A percentile compares a stretch with the other conserved stretches of the same genome.
phyloP scores from a whole-genome alignment of 2,888 invertebrate species.

The Mesorhabditis sp. region DNA sequence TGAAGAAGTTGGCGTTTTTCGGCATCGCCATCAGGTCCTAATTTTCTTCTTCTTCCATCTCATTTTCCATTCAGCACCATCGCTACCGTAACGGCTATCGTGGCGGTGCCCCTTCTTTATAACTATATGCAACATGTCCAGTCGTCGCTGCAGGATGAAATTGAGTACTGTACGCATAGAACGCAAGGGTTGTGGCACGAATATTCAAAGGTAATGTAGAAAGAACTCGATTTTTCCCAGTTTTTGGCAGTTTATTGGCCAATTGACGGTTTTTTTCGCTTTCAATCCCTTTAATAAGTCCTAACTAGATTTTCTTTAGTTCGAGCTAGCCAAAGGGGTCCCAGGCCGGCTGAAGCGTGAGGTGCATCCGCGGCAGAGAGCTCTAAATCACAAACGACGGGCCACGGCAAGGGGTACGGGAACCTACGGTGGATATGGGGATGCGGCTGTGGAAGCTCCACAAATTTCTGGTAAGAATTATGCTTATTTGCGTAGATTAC shows the following conservation, averaged over 20 bases:
- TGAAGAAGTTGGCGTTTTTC: conserved; percentile 4
- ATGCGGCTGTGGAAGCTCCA: background rate
- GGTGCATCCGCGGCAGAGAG: background rate
- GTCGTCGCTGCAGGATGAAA: conserved; percentile 49
- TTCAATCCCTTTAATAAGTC: background rate
- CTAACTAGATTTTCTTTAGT: background rate
- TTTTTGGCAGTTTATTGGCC: background rate
- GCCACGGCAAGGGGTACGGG: background rate
- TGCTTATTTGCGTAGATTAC: too few relatives aligned
- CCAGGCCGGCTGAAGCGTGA: conserved; percentile 2
- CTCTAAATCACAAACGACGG: background rate
- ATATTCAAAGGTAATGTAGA: background rate
- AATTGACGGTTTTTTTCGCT: background rate
- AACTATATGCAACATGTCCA: conserved; percentile 57
- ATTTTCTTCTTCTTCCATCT: too few relatives aligned
- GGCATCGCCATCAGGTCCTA: background rate
- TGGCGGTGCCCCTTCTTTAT: conserved; percentile 56
- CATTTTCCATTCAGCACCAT: conserved; percentile 37
- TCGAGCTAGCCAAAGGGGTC: background rate
- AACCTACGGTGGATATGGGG: background rate
- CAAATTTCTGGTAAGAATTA: too few relatives aligned
- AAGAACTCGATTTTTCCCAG: background rate
- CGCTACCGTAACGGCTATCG: conserved; percentile 51
- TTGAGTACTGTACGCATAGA: conserved; percentile 14
- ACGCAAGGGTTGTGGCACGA: background rate